Base-by-base conservation (phyloP, 2,888 invertebrate species). In the Erpobdella octoculata region DNA sequence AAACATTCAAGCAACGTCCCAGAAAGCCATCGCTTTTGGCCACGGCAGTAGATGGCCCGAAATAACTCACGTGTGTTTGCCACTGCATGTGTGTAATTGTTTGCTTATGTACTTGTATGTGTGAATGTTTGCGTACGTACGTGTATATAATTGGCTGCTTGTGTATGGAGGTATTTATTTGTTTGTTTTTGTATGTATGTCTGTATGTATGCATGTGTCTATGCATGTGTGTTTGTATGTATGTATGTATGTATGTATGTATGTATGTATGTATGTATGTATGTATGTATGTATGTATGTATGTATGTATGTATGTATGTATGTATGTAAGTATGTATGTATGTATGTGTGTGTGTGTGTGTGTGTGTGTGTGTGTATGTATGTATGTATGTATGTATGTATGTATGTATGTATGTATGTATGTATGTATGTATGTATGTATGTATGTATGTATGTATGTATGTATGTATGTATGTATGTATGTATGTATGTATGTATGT, bases 391-490 rank as follows among this genome's bases (percentile, higher is more conserved):
- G n/a, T n/a, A n/a, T n/a, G n/a, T 15, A 15, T 41, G 46, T 41
- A n/a, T 41, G 46, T 41, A 41, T 41, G 46, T n/a, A n/a, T 41
- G n/a, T 41, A n/a, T 41, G 46, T n/a, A n/a, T 41, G 46, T 41
- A n/a, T 41, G 46, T 41, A 41, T n/a, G 46, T 41, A n/a, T n/a
- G n/a, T 41, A 41, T 41, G 46, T 41, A n/a, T n/a, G 46, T 15
- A n/a, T 41, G 46, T 41, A n/a, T 41, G 46, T 41, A n/a, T n/a
- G 46, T 41, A 41, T 41, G 46, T 41, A n/a, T 41, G 46, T 41
- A n/a, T 41, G 46, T 41, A n/a, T 15, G 46, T 41, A 15, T 41
- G 46, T n/a, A 41, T 41, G 46, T n/a, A 41, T 41, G 46, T 41
- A n/a, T 41, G 46, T 41, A n/a, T 41, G 46, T 41, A n/a, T 41